These are phyloP conservation scores for Aurelia aurita DNA, from an alignment of 30 jellyfish, hydroid and myxozoan species.

Conservation along the genomic window DNA sequence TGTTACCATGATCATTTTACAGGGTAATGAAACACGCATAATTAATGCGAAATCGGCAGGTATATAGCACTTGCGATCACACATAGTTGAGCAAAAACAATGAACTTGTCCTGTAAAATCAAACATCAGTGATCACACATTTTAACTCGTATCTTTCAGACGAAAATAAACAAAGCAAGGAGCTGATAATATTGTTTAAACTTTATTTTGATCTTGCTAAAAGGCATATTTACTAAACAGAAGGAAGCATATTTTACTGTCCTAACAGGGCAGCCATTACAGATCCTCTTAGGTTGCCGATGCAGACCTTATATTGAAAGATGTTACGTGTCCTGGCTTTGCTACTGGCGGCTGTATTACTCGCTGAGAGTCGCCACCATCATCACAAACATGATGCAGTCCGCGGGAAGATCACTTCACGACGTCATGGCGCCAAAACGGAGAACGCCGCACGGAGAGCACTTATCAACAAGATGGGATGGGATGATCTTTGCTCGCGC, in stretches of 20 bases:
- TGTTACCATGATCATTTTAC: not conserved
- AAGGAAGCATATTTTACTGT: too few relatives aligned
- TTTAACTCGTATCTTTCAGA: too few relatives aligned
- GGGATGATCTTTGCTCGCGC: constrained; percentile 71
- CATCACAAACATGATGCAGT: not conserved
- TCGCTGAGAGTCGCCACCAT: not conserved
- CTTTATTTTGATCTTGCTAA: too few relatives aligned
- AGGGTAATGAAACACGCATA: not conserved
- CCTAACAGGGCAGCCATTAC: too few relatives aligned
- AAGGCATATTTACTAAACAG: too few relatives aligned
- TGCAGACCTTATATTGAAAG: too few relatives aligned
- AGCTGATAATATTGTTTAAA: too few relatives aligned
- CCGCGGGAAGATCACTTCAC: constrained; percentile 22
- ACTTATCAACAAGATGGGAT: constrained; percentile 47
- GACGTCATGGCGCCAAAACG: constrained; percentile 7
- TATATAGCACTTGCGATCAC: not conserved
- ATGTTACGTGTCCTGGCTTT: not conserved
- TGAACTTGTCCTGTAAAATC: not conserved
- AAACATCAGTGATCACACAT: constrained; percentile 7
- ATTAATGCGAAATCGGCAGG: not conserved
- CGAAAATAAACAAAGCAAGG: too few relatives aligned
- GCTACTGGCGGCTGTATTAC: not conserved
- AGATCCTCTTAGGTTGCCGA: too few relatives aligned
- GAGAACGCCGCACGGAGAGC: constrained; percentile 40
- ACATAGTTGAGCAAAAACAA: not conserved